phyloP scores from a whole-genome alignment of 2,888 invertebrate species.

The Drosophila mimica region DNA sequence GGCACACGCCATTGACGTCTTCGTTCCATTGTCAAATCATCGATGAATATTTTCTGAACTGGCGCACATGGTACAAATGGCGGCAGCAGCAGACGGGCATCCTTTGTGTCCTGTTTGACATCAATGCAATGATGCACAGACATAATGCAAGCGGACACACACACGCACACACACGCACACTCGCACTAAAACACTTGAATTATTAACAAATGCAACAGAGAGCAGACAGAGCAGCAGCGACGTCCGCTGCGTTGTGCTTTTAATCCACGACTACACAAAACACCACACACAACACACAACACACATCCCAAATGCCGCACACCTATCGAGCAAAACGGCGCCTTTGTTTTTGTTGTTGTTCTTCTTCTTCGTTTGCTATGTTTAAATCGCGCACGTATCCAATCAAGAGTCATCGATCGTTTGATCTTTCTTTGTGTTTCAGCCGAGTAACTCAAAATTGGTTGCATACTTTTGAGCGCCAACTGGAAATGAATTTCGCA shows the following conservation, averaged over 20 bases:
- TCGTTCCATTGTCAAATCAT: conserved; percentile 58
- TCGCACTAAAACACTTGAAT: conserved; percentile 12
- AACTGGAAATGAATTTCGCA: not conserved
- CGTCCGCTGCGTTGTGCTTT: conserved; percentile 59
- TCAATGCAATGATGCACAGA: conserved; percentile 32
- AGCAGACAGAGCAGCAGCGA: conserved; percentile 15
- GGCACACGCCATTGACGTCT: conserved; percentile 71
- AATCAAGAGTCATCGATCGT: conserved; percentile 47
- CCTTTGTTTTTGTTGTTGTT: conserved; percentile 36
- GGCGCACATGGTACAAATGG: conserved; percentile 34
- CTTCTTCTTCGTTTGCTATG: conserved; percentile 38
- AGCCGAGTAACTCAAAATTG: not conserved
- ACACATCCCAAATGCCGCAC: conserved; percentile 25
- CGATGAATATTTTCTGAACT: conserved; percentile 64
- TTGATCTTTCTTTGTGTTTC: conserved; percentile 27
- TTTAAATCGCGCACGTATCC: conserved; percentile 29
- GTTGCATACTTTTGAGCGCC: conserved; percentile 49
- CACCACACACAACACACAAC: not conserved
- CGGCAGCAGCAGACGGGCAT: conserved; percentile 51
- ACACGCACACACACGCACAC: conserved; percentile 8
- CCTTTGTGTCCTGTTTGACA: conserved; percentile 53
- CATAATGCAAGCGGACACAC: conserved; percentile 42
- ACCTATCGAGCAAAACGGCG: conserved; percentile 29
- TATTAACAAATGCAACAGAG: conserved; percentile 2
- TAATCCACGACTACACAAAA: conserved; percentile 53